Evolutionary conservation across 2,113 vertebrate species (phyloP).

Genomic region (Chionomys nivalis): DNA sequence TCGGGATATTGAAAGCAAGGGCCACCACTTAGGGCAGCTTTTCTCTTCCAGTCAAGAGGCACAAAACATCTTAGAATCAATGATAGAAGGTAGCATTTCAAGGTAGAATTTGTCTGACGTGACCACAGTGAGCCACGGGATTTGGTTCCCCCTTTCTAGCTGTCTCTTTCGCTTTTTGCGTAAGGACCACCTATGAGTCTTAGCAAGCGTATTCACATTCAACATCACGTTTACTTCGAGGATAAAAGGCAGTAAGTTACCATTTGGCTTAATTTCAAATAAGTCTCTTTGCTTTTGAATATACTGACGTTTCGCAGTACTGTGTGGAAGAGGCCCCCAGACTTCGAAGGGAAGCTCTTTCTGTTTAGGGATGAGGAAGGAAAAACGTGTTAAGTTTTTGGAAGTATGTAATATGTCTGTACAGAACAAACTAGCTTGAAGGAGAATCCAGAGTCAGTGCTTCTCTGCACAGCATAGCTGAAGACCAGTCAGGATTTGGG

Average conservation of each 20-base stretch:
- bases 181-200: not conserved
- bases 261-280: conserved; percentile 6
- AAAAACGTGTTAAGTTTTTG: not conserved
- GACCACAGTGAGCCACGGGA: conserved; percentile 24
- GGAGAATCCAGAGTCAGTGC: not conserved
- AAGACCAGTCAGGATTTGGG: not conserved
- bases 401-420: not conserved
- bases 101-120: conserved; percentile 69
- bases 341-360: not conserved
- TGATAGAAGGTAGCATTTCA: conserved; percentile 64
- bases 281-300: not conserved
- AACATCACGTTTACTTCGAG: not conserved
- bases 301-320: not conserved
- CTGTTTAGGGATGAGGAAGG: not conserved
- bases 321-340: not conserved
- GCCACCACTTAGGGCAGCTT: conserved; percentile 57
- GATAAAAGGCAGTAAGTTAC: not conserved
- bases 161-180: not conserved
- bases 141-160: not conserved
- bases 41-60: conserved; percentile 41
- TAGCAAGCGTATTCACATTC: not conserved
- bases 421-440: not conserved
- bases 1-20: conserved; percentile 58
- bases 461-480: not conserved
- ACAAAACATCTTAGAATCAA: not conserved